Base-by-base conservation (phyloP, 2,113 vertebrate genomes). In the Caranx ignobilis region DNA sequence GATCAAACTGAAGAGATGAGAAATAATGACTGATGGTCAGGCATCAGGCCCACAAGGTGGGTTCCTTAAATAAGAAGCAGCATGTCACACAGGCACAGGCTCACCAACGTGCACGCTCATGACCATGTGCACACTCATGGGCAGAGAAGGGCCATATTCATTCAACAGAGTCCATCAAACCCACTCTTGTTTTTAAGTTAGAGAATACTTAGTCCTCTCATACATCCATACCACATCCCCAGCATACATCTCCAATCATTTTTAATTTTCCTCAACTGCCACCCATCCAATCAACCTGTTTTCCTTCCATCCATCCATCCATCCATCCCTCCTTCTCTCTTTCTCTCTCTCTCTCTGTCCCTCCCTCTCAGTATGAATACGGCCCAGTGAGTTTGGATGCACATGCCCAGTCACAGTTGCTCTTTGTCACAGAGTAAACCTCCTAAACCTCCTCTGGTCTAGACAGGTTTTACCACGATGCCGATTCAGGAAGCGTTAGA, bases 81-180 rank as follows among this genome's bases (percentile, higher is more conserved):
- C 95, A 95, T 90, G 92, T 91, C 94, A 94, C 95, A 96, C 96
- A 96, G 75, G 92, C 91, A 94, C 92, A 87, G 86, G 85, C 87
- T 91, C 83, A 87, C 88, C 79, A 85, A 85, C 87, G 88, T 91
- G 89, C 93, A 93, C 87, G 64, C 85, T 91, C 82, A 87, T 89
- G 90, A 88, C 82, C 85, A 89, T 87, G 87, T 91, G 86, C 87
- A 87, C 80, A 57, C 83, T 90, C 82, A 93, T 87, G 88, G 84
- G 81, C 87, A 86, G 81, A 89, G 57, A 88, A 88, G 94, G 93
- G 94, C 93, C 93, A 94, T 95, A 94, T 94, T 95, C 94, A 94
- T 94, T 89, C 65, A 88, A 80, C 80, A 80, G 82, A 91, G 87
- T 87, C 86, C 81, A 72, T 82, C 56, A 76, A 85, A 79, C 64